phyloP scores from a whole-genome alignment of 2,113 vertebrate genomes.

The Bostrychus sinensis region DNA sequence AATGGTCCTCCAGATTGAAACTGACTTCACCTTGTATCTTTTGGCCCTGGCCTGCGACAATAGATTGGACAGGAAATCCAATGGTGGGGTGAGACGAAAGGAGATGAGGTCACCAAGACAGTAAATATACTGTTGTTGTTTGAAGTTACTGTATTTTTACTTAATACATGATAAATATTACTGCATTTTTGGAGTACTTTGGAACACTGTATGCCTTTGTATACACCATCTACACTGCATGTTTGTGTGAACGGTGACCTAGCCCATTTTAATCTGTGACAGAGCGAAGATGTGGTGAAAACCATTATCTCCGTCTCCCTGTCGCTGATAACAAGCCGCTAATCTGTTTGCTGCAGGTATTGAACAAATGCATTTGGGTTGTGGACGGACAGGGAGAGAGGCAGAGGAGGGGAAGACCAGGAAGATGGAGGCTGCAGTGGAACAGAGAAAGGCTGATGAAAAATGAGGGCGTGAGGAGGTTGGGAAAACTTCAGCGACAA shows the following conservation, averaged over 20 bases:
- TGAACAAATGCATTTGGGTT: conserved; percentile 90
- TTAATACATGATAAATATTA: not conserved
- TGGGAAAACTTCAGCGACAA: conserved; percentile 73
- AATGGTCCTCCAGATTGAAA: conserved; percentile 91
- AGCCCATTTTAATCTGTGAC: conserved; percentile 93
- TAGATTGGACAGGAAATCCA: conserved; percentile 92
- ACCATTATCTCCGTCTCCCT: conserved; percentile 93
- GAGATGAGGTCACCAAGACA: conserved; percentile 78
- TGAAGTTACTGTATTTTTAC: conserved; percentile 8
- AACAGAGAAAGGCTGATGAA: conserved; percentile 64
- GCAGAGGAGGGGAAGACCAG: conserved; percentile 69
- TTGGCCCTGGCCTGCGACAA: conserved; percentile 81
- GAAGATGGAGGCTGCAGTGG: conserved; percentile 28
- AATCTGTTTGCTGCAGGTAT: conserved; percentile 97
- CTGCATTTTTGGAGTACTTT: not conserved
- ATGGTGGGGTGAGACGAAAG: conserved; percentile 80
- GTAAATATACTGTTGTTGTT: not conserved
- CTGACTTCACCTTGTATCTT: conserved; percentile 92
- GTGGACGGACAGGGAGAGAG: conserved; percentile 63
- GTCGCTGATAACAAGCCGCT: conserved; percentile 90
- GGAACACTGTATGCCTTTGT: not conserved
- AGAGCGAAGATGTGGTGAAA: conserved; percentile 92
- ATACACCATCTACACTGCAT: conserved; percentile 9
- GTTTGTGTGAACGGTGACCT: conserved; percentile 63
- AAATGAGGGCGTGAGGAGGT: conserved; percentile 76